Base-by-base conservation (phyloP, 2,113 vertebrate species). In the Peucedramus taeniatus region DNA sequence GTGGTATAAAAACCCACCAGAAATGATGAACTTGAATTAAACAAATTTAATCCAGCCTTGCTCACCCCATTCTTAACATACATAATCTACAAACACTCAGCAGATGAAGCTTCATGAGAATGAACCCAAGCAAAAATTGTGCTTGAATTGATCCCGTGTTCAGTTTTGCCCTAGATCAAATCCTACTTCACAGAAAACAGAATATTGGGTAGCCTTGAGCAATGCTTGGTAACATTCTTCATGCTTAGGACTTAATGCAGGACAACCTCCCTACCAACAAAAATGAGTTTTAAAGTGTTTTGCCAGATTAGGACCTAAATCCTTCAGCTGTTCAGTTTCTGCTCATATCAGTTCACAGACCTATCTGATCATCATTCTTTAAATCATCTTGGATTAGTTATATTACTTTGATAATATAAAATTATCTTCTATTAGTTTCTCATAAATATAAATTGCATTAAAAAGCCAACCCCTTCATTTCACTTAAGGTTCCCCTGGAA, bases 401-500 rank as follows among this genome's bases (percentile, higher is more conserved):
- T 20, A 93, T 81, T 72, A 87, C 84, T 91, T 81, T 22, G 54
- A 93, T 81, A 91, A 89, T 74, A 83, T 80, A 56, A 93, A 90
- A 92, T 68, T 90, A 83, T 92, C 88, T 56, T 49, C 21, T 76
- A 85, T 76, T 93, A 92, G 70, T 93, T 90, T 90, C 89, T 96
- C 94, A 96, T 96, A 93, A 94, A 96, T 96, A 96, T 96, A 96
- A 93, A 94, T 93, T 93, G 75, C 45, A 76, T 83, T 94, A 83
- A 94, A 83, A 96, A 88, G 65, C 69, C 70, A 92, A 90, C 51
- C 78, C 53, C 60, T 85, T 82, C 11, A 45, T 90, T 91, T 84
- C 56, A 91, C 42, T 90, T 87, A 82, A 83, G 27, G 53, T 51
- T 65, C 68, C 45, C 74, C 82, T 82, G 42, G 44, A 30, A 61